phyloP scores from a whole-genome alignment of 2,797 vertebrate species.

The Girardinus metallicus region DNA sequence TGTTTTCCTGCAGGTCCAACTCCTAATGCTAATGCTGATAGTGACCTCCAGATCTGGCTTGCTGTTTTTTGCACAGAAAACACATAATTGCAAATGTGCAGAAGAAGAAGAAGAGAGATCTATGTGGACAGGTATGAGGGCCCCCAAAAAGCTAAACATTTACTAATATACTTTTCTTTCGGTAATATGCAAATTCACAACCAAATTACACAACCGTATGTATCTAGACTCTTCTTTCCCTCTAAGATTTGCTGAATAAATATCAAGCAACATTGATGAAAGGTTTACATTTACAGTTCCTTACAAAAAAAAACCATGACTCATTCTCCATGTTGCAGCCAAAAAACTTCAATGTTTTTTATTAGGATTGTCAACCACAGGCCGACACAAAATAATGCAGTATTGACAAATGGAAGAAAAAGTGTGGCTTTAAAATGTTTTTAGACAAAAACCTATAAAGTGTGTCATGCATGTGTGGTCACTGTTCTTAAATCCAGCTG shows the following conservation, averaged over 20 bases:
- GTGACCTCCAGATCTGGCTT: conserved; percentile 54
- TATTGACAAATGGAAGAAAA: background rate
- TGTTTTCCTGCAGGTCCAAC: conserved; percentile 65
- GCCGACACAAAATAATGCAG: background rate
- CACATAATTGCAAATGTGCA: background rate
- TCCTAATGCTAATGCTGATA: conserved; percentile 59
- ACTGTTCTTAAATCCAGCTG: background rate
- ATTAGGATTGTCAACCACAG: background rate
- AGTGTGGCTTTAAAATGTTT: background rate
- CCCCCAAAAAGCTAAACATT: background rate
- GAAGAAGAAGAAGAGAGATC: conserved; percentile 11
- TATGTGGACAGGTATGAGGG: background rate
- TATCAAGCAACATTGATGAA: background rate
- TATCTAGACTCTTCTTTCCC: background rate
- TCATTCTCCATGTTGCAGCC: background rate
- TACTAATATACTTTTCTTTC: background rate
- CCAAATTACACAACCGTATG: background rate
- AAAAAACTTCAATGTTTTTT: background rate
- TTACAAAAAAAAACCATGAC: background rate
- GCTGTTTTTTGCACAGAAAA: conserved; percentile 61
- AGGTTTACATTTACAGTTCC: background rate
- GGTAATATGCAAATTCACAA: background rate
- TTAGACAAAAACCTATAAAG: background rate
- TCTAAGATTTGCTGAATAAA: background rate
- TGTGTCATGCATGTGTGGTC: background rate